Conservation (phyloP, 2,888 invertebrate genomes). For the Epsilonema sp. region DNA sequence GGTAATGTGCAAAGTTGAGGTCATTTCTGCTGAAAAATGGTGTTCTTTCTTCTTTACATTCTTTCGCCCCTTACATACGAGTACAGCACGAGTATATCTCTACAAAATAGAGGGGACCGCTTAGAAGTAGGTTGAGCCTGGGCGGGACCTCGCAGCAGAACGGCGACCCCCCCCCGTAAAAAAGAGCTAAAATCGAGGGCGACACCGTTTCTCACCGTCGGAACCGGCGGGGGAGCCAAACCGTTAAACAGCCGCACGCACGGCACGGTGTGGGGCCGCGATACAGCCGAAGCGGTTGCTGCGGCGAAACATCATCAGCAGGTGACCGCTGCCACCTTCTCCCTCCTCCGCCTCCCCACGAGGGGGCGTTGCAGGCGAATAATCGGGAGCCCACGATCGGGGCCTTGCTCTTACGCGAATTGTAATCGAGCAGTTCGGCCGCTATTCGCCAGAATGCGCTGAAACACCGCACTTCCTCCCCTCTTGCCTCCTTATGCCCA, state of each 20-base stretch:
- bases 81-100: too few species aligned
- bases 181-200: background rate
- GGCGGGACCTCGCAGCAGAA: background rate
- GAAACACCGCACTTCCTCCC: too few species aligned
- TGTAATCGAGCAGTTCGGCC: slow-evolving; percentile 75
- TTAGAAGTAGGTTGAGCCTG: too few species aligned
- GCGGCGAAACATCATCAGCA: slow-evolving; percentile 4
- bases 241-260: slow-evolving; percentile 74
- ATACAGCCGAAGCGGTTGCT: slow-evolving; percentile 41
- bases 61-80: too few species aligned
- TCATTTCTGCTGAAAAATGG: background rate
- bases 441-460: slow-evolving; percentile 71
- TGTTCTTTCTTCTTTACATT: background rate
- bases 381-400: slow-evolving; percentile 15
- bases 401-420: slow-evolving; percentile 30
- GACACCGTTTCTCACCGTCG: background rate
- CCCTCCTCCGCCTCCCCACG: background rate
- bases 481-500: too few species aligned
- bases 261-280: slow-evolving; percentile 71
- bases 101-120: too few species aligned
- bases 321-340: background rate
- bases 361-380: background rate
- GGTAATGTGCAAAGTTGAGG: background rate
- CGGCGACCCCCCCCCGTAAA: background rate
- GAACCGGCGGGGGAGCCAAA: slow-evolving; percentile 50